These are phyloP conservation scores for Melanotaenia boesemani DNA, from an alignment of 2,797 vertebrate species.

Conservation along the genomic window DNA sequence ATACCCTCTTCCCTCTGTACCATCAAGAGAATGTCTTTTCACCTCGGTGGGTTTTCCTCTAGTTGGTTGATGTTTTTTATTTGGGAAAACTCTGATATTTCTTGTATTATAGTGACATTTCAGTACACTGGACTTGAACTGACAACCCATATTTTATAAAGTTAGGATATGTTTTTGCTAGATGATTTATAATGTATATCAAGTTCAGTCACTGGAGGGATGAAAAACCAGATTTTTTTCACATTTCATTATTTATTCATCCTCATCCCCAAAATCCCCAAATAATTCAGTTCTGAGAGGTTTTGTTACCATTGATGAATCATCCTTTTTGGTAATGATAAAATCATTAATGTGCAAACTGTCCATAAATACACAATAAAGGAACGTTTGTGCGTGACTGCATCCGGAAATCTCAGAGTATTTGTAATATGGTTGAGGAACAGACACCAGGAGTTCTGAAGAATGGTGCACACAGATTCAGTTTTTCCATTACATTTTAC, in stretches of 20 bases:
- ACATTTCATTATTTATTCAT: conserved; percentile 77
- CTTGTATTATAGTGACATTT: conserved; percentile 72
- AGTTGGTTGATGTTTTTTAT: conserved; percentile 74
- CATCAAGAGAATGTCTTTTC: conserved; percentile 69
- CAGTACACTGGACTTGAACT: conserved; percentile 73
- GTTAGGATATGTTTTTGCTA: conserved; percentile 74
- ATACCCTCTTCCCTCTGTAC: conserved; percentile 51
- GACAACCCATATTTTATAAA: conserved; percentile 75
- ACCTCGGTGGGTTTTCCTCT: conserved; percentile 61
- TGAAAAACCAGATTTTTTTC: conserved; percentile 58
- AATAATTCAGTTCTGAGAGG: conserved; percentile 66
- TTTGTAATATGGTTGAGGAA: conserved; percentile 40
- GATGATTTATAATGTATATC: conserved; percentile 76
- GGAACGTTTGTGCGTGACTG: conserved; percentile 79
- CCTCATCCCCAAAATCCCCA: conserved; percentile 61
- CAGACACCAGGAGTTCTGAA: not conserved
- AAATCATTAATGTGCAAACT: conserved; percentile 80
- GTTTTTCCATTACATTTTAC: not conserved
- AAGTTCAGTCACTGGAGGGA: conserved; percentile 73
- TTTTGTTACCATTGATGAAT: conserved; percentile 67
- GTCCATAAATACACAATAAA: conserved; percentile 82
- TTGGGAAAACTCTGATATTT: conserved; percentile 63
- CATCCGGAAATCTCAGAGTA: conserved; percentile 64
- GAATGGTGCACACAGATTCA: too few species aligned
- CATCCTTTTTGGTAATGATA: conserved; percentile 77